Percentiles rank a stretch among this genome's conserved stretches.
phyloP scores from a whole-genome alignment of 2,113 vertebrate species.

The Zosterops lateralis region DNA sequence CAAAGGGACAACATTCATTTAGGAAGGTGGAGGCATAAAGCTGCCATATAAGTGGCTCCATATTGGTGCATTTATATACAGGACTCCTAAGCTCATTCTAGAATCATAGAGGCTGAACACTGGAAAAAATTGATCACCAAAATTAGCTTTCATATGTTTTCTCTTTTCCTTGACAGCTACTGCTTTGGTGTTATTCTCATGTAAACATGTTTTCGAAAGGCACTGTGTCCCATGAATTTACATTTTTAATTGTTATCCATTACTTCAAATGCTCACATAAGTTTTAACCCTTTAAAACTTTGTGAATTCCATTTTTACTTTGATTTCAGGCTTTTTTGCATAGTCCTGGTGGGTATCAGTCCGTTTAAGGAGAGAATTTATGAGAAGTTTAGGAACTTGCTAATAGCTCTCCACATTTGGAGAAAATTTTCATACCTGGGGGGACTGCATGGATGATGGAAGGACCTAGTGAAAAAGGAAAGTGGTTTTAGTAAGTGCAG shows the following conservation, averaged over 20 bases:
- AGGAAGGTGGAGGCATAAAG: not conserved
- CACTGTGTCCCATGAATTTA: accelerated
- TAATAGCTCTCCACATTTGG: not conserved
- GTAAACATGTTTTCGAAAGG: not conserved
- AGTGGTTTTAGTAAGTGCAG: not conserved
- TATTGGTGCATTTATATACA: not conserved
- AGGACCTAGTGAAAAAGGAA: not conserved
- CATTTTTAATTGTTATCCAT: not conserved
- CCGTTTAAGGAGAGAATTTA: not conserved
- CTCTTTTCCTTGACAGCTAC: not conserved
- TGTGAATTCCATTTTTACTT: not conserved
- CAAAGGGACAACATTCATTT: not conserved
- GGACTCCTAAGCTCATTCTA: not conserved
- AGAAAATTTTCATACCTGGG: not conserved
- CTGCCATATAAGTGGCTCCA: not conserved
- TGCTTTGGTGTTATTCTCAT: not conserved
- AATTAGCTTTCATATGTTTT: not conserved
- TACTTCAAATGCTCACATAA: not conserved
- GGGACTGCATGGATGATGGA: not conserved
- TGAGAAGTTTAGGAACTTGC: not conserved
- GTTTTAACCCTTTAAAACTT: not conserved
- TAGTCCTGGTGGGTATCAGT: not conserved
- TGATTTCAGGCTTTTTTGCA: not conserved
- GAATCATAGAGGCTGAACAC: not conserved
- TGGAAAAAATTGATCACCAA: not conserved